A percentile compares a stretch with the other conserved stretches of the same genome.
phyloP scores from a whole-genome alignment of 2,888 invertebrate species.

The Matsumyia berberina region DNA sequence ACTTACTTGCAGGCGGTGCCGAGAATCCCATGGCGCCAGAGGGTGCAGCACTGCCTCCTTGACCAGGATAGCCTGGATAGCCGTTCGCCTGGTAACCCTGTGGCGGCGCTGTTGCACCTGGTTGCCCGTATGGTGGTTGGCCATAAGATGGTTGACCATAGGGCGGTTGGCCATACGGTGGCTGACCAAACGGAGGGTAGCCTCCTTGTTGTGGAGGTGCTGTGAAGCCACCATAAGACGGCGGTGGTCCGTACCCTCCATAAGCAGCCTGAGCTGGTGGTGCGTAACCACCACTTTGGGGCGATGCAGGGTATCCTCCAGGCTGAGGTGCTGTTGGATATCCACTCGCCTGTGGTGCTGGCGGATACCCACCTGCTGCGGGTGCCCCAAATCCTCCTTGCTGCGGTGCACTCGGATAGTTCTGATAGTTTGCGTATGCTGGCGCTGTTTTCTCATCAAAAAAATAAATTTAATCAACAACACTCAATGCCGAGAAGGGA shows the following conservation, averaged over 20 bases:
- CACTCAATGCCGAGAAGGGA: slow-evolving; percentile 71
- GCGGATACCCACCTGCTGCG: slow-evolving; percentile 31
- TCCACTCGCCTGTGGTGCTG: slow-evolving; percentile 24
- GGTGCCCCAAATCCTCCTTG: slow-evolving; percentile 39
- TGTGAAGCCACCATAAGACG: slow-evolving; percentile 61
- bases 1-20: slow-evolving; percentile 83
- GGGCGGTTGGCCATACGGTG: slow-evolving; percentile 71
- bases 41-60: slow-evolving; percentile 55
- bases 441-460: slow-evolving; percentile 51
- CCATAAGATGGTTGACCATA: slow-evolving; percentile 81
- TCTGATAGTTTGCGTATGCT: slow-evolving; percentile 62
- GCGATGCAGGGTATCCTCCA: slow-evolving; percentile 41
- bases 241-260: slow-evolving; percentile 72
- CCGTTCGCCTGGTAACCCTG: slow-evolving; percentile 71
- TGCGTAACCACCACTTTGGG: slow-evolving; percentile 78
- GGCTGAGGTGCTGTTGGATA: slow-evolving; percentile 48
- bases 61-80: slow-evolving; percentile 71
- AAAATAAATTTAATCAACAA: slow-evolving; percentile 42
- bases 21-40: slow-evolving; percentile 82
- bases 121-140: slow-evolving; percentile 79
- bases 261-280: slow-evolving; percentile 78
- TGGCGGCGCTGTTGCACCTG: slow-evolving; percentile 72
- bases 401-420: slow-evolving; percentile 66
- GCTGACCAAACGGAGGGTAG: slow-evolving; percentile 72
- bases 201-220: slow-evolving; percentile 74